phyloP scores from a whole-genome alignment of 2,888 invertebrate species.

The Eupithecia tripunctaria region DNA sequence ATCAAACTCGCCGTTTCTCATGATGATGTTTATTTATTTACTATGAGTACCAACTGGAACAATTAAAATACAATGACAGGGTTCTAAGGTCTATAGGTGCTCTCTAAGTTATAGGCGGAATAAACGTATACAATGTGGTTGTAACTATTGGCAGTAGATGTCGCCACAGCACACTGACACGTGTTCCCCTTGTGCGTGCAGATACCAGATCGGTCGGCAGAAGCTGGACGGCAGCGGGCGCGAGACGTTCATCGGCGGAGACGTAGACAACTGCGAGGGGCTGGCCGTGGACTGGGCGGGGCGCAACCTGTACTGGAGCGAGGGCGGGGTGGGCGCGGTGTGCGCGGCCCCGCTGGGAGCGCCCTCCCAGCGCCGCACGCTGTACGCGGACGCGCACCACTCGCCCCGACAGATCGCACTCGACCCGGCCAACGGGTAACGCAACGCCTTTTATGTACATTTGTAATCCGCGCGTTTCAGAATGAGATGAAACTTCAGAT shows the following conservation, averaged over 20 bases:
- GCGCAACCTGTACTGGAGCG: conserved; percentile 93
- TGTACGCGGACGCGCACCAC: conserved; percentile 86
- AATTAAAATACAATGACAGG: too few relatives aligned
- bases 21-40: too few relatives aligned
- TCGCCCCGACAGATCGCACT: conserved; percentile 85
- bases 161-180: not conserved
- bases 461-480: not conserved
- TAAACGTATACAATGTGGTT: too few relatives aligned
- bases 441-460: not conserved
- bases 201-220: conserved; percentile 86
- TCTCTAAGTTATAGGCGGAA: too few relatives aligned
- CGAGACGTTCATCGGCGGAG: conserved; percentile 84
- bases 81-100: too few relatives aligned
- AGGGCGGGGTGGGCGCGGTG: conserved; percentile 87
- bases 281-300: conserved; percentile 94
- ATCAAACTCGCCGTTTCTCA: too few relatives aligned
- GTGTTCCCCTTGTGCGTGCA: conserved; percentile 48
- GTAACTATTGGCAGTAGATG: not conserved
- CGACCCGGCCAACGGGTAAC: conserved; percentile 87
- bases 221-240: conserved; percentile 85
- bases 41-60: too few relatives aligned
- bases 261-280: conserved; percentile 87
- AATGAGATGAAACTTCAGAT: too few relatives aligned
- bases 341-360: conserved; percentile 79
- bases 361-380: conserved; percentile 82